A percentile compares a stretch with the other conserved stretches of the same genome.
Conservation (phyloP, 1,140 invertebrate genomes). For the Zaprionus davidi region DNA sequence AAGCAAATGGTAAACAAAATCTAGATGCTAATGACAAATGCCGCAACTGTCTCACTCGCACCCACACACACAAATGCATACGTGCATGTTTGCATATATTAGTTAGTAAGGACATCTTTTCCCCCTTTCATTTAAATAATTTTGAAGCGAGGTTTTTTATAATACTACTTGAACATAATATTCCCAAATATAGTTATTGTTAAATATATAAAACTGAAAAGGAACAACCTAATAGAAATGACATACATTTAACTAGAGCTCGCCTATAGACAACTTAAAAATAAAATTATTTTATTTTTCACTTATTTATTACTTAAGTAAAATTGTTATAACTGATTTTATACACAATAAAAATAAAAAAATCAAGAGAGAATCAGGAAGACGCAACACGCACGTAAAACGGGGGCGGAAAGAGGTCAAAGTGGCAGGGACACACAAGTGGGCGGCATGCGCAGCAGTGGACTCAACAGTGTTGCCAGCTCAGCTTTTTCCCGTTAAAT, state of each 20-base stretch:
- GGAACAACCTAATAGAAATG: background rate
- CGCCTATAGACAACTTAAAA: no score
- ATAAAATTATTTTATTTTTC: no score
- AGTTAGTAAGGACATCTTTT: no score
- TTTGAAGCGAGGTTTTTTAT: no score
- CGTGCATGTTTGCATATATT: no score
- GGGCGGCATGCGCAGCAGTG: constrained; percentile 42
- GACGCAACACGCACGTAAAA: constrained; percentile 37
- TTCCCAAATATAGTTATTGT: no score
- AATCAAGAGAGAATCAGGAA: constrained; percentile 23
- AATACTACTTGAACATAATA: no score
- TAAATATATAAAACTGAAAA: no score
- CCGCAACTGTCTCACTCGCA: background rate
- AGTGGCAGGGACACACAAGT: constrained; percentile 24
- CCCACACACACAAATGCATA: background rate
- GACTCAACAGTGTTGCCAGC: background rate
- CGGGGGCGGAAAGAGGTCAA: constrained; percentile 31
- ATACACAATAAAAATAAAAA: background rate
- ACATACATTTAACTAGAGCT: background rate
- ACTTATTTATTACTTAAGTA: no score
- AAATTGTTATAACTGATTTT: no score
- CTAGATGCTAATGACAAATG: constrained; percentile 10
- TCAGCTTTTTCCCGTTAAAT: no score
- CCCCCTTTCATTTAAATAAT: no score
- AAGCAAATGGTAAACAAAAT: constrained; percentile 39